phyloP scores from a whole-genome alignment of 92 coral and sea anemone species.

The Ricordea florida region DNA sequence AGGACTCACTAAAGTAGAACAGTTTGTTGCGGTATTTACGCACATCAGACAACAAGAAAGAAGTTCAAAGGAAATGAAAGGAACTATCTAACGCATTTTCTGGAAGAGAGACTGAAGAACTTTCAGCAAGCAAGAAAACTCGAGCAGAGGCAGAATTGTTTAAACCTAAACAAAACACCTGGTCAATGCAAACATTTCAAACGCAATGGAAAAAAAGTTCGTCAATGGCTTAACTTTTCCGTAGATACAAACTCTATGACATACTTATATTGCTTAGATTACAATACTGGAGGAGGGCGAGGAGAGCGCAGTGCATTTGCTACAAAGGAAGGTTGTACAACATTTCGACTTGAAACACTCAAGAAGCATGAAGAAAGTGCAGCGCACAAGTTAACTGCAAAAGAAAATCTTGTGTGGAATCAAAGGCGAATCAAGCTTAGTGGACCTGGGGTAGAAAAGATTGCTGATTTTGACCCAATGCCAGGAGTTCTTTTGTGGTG shows the following conservation, averaged over 20 bases:
- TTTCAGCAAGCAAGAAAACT: not conserved
- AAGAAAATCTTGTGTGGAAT: constrained; percentile 19
- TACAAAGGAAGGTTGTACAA: constrained; percentile 17
- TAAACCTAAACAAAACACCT: not conserved
- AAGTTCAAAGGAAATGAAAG: not conserved
- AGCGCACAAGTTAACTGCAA: constrained; percentile 24
- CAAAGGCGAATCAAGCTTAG: constrained; percentile 21
- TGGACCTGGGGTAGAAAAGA: constrained; percentile 25
- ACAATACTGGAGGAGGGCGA: constrained; percentile 12
- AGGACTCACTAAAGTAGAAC: constrained; percentile 2
- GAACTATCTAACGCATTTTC: not conserved
- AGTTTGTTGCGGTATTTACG: not conserved
- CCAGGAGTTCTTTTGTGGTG: constrained; percentile 26
- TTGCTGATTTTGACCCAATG: constrained; percentile 20
- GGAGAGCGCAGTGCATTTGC: constrained; percentile 43
- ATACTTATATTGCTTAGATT: constrained; percentile 27
- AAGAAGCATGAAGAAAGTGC: constrained; percentile 46
- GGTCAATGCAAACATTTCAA: constrained; percentile 26
- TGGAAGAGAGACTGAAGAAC: not conserved
- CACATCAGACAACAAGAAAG: not conserved
- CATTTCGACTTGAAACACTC: constrained; percentile 50
- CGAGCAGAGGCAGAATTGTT: not conserved
- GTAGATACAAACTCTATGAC: constrained; percentile 19
- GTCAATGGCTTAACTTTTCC: constrained; percentile 30
- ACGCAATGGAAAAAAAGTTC: not conserved